Evolutionary conservation across 1,140 invertebrate genomes (phyloP).

Genomic region (Nasonia giraulti): DNA sequence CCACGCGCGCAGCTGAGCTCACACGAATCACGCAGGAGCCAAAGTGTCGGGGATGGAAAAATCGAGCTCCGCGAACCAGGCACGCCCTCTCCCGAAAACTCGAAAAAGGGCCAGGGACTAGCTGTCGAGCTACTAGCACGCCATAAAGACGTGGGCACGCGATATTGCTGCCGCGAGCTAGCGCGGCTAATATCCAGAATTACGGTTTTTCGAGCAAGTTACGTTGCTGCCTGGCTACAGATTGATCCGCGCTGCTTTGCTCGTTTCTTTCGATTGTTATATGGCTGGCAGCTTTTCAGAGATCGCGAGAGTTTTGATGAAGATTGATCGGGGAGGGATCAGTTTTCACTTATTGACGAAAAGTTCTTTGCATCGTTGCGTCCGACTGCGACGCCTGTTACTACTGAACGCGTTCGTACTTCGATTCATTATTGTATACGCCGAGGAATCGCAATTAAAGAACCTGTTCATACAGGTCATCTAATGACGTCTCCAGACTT

Average conservation of each 20-base stretch:
- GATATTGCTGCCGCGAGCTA: not conserved
- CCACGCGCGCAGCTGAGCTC: not conserved
- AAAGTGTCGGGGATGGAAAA: not conserved
- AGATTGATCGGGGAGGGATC: not conserved
- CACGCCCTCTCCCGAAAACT: not conserved
- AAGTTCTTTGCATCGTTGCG: too few relatives aligned
- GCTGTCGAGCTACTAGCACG: not conserved
- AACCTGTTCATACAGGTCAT: too few relatives aligned
- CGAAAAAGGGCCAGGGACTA: not conserved
- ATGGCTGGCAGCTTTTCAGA: too few relatives aligned
- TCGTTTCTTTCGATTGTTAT: too few relatives aligned
- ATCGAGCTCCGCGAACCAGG: not conserved
- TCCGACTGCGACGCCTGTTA: too few relatives aligned
- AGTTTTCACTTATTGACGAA: too few relatives aligned
- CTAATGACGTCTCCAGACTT: too few relatives aligned
- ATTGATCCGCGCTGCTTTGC: not conserved
- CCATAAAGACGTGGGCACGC: not conserved
- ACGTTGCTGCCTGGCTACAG: not conserved
- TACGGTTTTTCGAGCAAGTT: not conserved
- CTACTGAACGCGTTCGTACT: too few relatives aligned
- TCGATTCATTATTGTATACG: too few relatives aligned
- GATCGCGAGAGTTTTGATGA: too few relatives aligned
- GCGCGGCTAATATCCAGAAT: not conserved
- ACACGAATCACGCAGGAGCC: not conserved
- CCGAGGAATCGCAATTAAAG: too few relatives aligned